phyloP scores from a whole-genome alignment of 2,888 invertebrate species.

The Xylocampa areola region DNA sequence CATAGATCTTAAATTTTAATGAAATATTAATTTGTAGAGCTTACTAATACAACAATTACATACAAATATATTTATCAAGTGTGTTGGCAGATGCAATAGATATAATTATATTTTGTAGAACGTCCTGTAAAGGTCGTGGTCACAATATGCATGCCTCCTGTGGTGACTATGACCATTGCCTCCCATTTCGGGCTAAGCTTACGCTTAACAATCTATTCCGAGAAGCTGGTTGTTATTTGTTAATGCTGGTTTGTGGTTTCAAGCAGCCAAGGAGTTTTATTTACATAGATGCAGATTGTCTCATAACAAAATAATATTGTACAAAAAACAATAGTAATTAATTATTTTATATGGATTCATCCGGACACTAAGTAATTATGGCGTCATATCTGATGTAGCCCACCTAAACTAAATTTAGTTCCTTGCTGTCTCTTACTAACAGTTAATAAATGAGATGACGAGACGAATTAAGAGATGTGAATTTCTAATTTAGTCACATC shows the following conservation, averaged over 20 bases:
- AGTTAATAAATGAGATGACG: too few species aligned
- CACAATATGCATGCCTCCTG: not conserved
- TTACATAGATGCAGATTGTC: not conserved
- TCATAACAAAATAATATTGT: constrained; percentile 26
- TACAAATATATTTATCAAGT: constrained; percentile 29
- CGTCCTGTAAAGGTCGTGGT: constrained; percentile 1
- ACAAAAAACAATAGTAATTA: constrained; percentile 15
- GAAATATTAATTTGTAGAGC: constrained; percentile 27
- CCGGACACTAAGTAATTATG: not conserved
- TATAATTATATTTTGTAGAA: constrained; percentile 19
- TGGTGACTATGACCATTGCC: not conserved
- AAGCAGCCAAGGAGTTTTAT: constrained; percentile 9
- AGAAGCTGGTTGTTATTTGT: constrained; percentile 1
- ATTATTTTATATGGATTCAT: constrained; percentile 13
- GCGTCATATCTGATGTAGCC: too few species aligned
- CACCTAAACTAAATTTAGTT: too few species aligned
- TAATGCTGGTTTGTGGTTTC: constrained; percentile 9
- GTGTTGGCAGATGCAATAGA: constrained; percentile 21
- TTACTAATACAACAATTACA: constrained; percentile 15
- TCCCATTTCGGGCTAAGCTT: not conserved
- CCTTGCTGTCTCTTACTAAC: too few species aligned
- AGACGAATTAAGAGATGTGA: too few species aligned
- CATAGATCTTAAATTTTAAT: constrained; percentile 25
- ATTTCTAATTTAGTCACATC: too few species aligned
- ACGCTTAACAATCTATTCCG: constrained; percentile 8